phyloP scores from a whole-genome alignment of 2,888 invertebrate species.

The Lagria hirta region DNA sequence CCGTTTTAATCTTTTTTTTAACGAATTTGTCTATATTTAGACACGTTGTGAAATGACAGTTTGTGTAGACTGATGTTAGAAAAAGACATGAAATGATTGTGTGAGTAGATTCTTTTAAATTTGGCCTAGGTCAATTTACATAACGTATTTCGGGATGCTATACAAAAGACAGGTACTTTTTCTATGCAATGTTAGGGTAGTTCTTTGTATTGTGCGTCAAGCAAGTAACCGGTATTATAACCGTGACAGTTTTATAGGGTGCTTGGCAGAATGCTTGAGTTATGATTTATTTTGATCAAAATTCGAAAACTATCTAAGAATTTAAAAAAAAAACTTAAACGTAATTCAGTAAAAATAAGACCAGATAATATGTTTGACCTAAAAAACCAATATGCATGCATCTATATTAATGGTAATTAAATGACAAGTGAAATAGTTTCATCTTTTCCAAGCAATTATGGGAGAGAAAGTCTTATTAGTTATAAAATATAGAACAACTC shows the following conservation, averaged over 20 bases:
- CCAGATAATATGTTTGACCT: no score
- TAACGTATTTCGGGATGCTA: conserved; percentile 29
- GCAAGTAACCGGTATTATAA: conserved; percentile 28
- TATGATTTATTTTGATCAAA: conserved; percentile 17
- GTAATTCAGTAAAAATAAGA: not conserved
- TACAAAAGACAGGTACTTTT: conserved; percentile 29
- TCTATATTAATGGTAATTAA: conserved; percentile 20
- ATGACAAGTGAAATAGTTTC: conserved; percentile 9
- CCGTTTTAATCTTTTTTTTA: conserved; percentile 14
- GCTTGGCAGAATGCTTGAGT: conserved; percentile 10
- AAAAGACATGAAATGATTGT: conserved; percentile 10
- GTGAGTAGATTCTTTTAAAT: conserved; percentile 18
- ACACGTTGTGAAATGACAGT: no score
- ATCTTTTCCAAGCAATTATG: conserved; percentile 13
- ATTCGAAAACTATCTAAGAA: conserved; percentile 2
- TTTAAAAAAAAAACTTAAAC: not conserved
- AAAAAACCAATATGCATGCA: conserved; percentile 14
- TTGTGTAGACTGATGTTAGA: conserved; percentile 8
- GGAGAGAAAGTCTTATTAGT: conserved; percentile 19
- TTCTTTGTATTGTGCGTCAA: conserved; percentile 21
- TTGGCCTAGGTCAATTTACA: conserved; percentile 27
- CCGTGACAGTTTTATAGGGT: conserved; percentile 28
- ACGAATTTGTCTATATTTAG: conserved; percentile 16
- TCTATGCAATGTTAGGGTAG: conserved; percentile 24
- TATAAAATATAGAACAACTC: conserved; percentile 15